phyloP scores from a whole-genome alignment of 2,797 vertebrate species.

The Eurystomus glaucurus region DNA sequence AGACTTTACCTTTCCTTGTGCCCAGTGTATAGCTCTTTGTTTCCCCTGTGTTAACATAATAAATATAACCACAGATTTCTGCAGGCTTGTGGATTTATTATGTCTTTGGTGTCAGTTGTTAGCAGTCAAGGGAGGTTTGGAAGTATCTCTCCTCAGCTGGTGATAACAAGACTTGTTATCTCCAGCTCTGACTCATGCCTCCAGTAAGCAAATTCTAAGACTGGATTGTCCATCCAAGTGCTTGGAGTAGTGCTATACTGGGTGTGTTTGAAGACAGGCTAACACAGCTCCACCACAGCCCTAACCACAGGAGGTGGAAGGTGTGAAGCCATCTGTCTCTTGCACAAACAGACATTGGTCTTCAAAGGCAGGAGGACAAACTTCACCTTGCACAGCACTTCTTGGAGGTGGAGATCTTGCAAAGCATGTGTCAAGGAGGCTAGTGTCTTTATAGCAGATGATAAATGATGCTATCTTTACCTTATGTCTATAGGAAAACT shows the following conservation, averaged over 20 bases:
- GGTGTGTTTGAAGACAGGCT: neutral
- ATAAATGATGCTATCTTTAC: neutral
- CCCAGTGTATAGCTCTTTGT: neutral
- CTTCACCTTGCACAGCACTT: neutral
- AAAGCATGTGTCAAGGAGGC: neutral
- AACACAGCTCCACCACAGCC: neutral
- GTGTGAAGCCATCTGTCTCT: neutral
- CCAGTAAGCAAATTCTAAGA: neutral
- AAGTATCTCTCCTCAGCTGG: neutral
- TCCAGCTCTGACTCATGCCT: neutral
- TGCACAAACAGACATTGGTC: fast-evolving
- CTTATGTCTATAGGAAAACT: neutral
- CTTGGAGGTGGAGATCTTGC: neutral
- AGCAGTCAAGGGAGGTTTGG: neutral
- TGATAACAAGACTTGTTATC: neutral
- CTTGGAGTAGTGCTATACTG: neutral
- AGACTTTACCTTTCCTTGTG: neutral
- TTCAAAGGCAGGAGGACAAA: neutral
- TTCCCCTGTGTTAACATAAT: neutral
- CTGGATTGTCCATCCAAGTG: neutral
- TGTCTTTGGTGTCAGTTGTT: neutral
- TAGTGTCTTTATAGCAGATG: neutral
- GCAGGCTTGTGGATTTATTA: neutral
- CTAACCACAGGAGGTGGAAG: neutral
- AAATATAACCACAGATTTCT: neutral